Base-by-base conservation (phyloP, 2,113 vertebrate genomes). In the Corydoras maculifer region DNA sequence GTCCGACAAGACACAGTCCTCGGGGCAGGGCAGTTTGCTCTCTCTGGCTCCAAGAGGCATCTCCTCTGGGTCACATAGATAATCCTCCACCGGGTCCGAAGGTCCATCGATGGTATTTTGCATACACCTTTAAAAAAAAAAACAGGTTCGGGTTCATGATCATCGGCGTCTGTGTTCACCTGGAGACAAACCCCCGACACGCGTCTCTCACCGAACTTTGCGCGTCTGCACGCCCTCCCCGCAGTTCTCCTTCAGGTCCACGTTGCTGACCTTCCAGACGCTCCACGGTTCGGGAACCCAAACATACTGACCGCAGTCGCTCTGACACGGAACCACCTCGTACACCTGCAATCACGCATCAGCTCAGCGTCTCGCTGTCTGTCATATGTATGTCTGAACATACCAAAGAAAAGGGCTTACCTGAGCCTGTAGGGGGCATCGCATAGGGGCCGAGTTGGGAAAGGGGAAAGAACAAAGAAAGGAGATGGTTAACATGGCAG, bases 261-360 rank as follows among this genome's bases (percentile, higher is more conserved):
- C 93, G 0, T 90, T 94, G 72, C 92, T 97, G 82, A 98, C 94
- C 77, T 97, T 99, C 91, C 97, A 99, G 30, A 97, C 78, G 0
- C 95, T 97, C 97, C 97, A 99, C 0, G 94, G 93, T 62, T 99
- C 97, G 2, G 92, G 88, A 73, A 96, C 84, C 92, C 97, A 98
- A 0, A 96, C 70, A 1, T 96, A 95, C 82, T 99, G 97, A 30
- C 83, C 91, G 82, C 97, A 98, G 84, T 99, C 93, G 13, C 97
- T 99, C 75, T 96, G 92, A 76, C 97, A 99, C 0, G 96, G 97
- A 5, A 99, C 94, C 2, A 97, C 96, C 80, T 99, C 97, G 59
- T 66, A 73, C 7, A 75, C 75, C 75, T 77, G n/a, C 8, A 10
- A 71, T 6, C 12, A 60, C 30, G 54, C 13, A 48, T 31, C 10